Base-by-base conservation (phyloP, 2,888 invertebrate genomes). In the Hyles lineata region DNA sequence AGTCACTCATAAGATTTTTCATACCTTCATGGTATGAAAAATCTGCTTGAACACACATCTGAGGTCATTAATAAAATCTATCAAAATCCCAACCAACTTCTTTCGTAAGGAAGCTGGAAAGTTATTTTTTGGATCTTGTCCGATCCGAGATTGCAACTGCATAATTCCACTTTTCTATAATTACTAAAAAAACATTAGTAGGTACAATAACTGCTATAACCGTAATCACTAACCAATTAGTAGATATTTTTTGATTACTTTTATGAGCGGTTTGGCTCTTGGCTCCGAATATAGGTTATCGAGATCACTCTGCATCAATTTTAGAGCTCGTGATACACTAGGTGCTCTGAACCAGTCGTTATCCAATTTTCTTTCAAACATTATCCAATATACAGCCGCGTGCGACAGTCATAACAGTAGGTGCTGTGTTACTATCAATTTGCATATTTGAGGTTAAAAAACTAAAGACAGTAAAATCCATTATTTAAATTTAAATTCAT, bases 311-410 rank as follows among this genome's bases (percentile, higher is more conserved):
- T 62, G 25, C 63, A 70, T 69, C 74, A 71, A 73, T 75, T 76
- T 58, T 75, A 52, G 75, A 74, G 71, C 74, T 76, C 77, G 77
- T 73, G 75, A 74, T 70, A 29, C 72, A 43, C 58, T 59, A 73
- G 72, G 71, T 67, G 29, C 70, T 70, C 63, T 23, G 32, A 71
- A 21, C 63, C 71, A 67, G 75, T 76, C 73, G 75, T 79, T 74
- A 79, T 80, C 62, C 76, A 83, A 79, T 78, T 76, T 25, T 50
- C 59, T 29, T 50, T 62, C 52, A 69, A 50, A 73, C 74, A 76
- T 77, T 76, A 80, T 77, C 72, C 76, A 77, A 78, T 78, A 70
- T 73, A 71, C 69, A 43, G 71, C 58, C 17, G 69, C 23, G 52
- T 52, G 61, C 32, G 67, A 69, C 59, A 32, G 32, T 21, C 25